Evolutionary conservation across 2,888 invertebrate species (phyloP), one percentile per base, ranked within the genome.

Genomic region (Cyrtodaria siliqua): DNA sequence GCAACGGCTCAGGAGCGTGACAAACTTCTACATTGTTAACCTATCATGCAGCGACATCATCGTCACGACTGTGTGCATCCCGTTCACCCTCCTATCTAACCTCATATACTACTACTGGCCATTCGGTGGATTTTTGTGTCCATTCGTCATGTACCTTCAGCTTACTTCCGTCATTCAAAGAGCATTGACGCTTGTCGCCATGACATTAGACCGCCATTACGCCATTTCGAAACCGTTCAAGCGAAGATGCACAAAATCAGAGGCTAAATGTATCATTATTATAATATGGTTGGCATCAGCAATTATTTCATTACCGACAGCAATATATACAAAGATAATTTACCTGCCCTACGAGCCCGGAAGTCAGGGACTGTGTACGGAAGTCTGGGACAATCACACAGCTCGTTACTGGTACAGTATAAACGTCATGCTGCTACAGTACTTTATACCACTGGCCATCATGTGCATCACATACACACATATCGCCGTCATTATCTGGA

Each of bases 161-260:
- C 93, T 89, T 0, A 90, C 92, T 27, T 88, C 92, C 0, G 93
- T 94, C 14, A 90, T 94, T 68, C 96, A 97, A 72, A 97, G 97
- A 90, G 97, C 98, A 3, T 97, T 98, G 92, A 98, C 98, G 0
- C 92, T 98, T 87, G 96, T 98, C 24, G 97, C 97, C 40, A 97
- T 98, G 92, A 97, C 97, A 82, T 95, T 97, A 63, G 98, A 98
- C 93, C 95, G 97, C 18, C 98, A 97, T 91, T 95, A 97, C 92
- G 97, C 97, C 61, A 97, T 98, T 72, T 96, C 97, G 95, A 96
- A 96, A 94, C 98, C 98, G 0, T 93, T 98, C 63, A 94, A 95
- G 81, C 97, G 97, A 0, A 94, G 97, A 40, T 95, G 97, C 89
- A 96, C 96, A 29, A 96, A 96, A 89, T 95, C 94, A 38, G 94